Evolutionary conservation across 2,113 vertebrate species (phyloP).

Genomic region (Craseonycteris thonglongyai): DNA sequence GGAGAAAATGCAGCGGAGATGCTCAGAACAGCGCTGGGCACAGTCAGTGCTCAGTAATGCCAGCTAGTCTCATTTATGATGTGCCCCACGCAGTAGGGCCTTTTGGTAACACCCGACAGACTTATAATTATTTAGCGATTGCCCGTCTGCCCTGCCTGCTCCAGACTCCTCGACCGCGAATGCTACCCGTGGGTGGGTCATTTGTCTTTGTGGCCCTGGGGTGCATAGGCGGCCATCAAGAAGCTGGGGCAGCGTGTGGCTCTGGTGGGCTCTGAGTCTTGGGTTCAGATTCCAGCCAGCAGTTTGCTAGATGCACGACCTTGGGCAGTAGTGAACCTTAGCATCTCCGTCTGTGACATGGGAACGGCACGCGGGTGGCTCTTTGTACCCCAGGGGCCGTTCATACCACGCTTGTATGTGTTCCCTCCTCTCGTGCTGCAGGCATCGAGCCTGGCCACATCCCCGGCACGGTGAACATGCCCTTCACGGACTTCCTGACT

Average conservation of each 20-base stretch:
- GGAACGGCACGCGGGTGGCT: not conserved
- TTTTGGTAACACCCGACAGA: not conserved
- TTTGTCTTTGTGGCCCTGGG: not conserved
- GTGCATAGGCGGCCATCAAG: not conserved
- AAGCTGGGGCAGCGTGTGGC: not conserved
- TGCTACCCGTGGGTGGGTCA: not conserved
- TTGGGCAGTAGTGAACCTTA: not conserved
- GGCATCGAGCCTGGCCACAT: conserved; percentile 92
- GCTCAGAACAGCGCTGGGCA: not conserved
- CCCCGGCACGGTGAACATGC: conserved; percentile 87
- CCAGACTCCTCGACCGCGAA: not conserved
- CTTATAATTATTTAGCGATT: not conserved
- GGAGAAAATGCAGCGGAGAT: not conserved
- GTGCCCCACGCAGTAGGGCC: not conserved
- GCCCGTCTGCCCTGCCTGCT: not conserved
- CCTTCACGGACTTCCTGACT: conserved; percentile 88
- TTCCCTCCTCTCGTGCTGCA: conserved; percentile 53
- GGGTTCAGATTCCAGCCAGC: not conserved
- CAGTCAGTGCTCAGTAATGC: fast-evolving
- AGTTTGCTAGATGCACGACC: not conserved
- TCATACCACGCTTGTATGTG: not conserved
- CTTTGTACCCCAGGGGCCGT: fast-evolving
- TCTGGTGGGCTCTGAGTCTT: not conserved
- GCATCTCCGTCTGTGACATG: not conserved
- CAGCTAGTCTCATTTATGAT: not conserved